phyloP scores from a whole-genome alignment of 2,797 vertebrate genomes.

The Rhadinocentrus ornatus region DNA sequence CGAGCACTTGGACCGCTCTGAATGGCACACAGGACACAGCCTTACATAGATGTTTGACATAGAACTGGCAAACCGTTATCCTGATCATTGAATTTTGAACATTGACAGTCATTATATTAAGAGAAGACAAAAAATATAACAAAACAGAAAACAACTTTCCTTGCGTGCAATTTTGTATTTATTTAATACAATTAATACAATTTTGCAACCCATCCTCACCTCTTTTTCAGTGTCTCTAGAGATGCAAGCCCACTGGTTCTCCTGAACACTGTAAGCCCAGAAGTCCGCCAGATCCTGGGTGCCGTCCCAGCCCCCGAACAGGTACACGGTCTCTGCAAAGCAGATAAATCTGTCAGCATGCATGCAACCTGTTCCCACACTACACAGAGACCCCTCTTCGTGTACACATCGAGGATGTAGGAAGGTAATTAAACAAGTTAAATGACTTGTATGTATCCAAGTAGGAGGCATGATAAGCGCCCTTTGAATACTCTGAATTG shows the following conservation, averaged over 20 bases:
- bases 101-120: neutral
- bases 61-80: neutral
- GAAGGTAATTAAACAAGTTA: neutral
- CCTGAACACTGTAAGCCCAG: constrained; percentile 98
- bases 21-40: neutral
- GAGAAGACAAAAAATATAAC: neutral
- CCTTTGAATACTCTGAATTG: neutral
- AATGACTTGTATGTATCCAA: neutral
- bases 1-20: constrained; percentile 96
- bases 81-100: neutral
- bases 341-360: neutral
- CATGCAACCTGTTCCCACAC: neutral
- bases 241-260: constrained; percentile 98
- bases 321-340: constrained; percentile 93
- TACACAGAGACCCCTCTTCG: neutral
- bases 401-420: neutral
- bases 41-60: neutral
- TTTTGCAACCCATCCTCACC: constrained; percentile 73
- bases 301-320: constrained; percentile 99
- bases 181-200: neutral
- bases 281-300: constrained; percentile 99
- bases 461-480: neutral
- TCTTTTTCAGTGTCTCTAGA: constrained; percentile 99
- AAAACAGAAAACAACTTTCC: neutral
- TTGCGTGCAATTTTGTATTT: no score